phyloP scores from a whole-genome alignment of 2,888 invertebrate genomes.

The Acanthosepion esculentum region DNA sequence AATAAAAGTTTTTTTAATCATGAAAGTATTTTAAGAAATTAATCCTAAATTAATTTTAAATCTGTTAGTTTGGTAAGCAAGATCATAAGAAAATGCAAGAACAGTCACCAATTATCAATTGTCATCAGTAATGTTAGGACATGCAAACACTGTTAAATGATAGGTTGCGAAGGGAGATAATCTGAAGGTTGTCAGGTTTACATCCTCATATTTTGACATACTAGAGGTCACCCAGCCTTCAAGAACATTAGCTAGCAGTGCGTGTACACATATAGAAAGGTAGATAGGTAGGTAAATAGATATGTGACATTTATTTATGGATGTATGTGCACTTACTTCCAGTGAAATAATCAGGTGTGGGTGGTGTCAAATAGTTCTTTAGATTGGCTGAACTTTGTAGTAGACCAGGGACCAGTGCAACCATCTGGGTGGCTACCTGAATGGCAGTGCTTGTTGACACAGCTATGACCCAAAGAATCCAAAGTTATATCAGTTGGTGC shows the following conservation, averaged over 20 bases:
- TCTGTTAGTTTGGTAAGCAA: neutral
- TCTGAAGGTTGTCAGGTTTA: neutral
- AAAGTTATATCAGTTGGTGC: neutral
- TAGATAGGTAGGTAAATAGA: neutral
- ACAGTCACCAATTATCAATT: neutral
- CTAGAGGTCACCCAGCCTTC: slow-evolving; percentile 18
- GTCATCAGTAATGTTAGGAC: neutral
- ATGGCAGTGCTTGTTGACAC: neutral
- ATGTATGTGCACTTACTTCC: slow-evolving; percentile 44
- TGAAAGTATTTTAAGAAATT: neutral
- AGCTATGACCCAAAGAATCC: slow-evolving; percentile 34
- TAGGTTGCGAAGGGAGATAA: neutral
- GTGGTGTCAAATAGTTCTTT: slow-evolving; percentile 44
- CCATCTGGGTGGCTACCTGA: slow-evolving; percentile 38
- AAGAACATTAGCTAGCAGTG: neutral
- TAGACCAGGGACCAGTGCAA: slow-evolving; percentile 41
- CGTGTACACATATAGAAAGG: neutral
- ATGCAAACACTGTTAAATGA: neutral
- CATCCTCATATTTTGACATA: neutral
- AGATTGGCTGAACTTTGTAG: slow-evolving; percentile 44
- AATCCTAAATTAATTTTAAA: neutral
- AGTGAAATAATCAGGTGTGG: neutral
- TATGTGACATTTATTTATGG: neutral
- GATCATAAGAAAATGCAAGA: neutral
- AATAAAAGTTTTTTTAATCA: too few relatives aligned